A percentile compares a stretch with the other conserved stretches of the same genome.
Conservation (phyloP, 1,140 invertebrate genomes). For the Papilio polytes region DNA sequence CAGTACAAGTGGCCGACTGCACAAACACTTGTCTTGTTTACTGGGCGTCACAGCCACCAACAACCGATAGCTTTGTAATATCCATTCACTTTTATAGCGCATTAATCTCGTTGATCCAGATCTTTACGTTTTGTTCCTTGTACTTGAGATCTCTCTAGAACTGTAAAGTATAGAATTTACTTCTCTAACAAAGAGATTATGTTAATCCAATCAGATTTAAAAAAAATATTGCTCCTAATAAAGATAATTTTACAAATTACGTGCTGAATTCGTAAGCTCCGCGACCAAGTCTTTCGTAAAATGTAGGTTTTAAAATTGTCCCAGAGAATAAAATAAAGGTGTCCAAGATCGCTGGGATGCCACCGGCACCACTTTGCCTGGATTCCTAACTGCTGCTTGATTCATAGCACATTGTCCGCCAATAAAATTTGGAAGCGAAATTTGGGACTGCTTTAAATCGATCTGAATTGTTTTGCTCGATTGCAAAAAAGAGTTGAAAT, state of each 20-base stretch:
- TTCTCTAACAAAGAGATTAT: no score
- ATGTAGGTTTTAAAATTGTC: not conserved
- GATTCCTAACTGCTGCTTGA: conserved; percentile 21
- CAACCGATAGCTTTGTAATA: not conserved
- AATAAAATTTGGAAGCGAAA: not conserved
- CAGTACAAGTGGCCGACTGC: not conserved
- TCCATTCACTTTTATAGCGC: not conserved
- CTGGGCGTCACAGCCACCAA: not conserved
- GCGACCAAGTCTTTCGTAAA: not conserved
- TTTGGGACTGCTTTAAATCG: conserved; percentile 14
- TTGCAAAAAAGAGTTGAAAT: not conserved
- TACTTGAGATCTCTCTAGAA: not conserved
- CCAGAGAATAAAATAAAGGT: not conserved
- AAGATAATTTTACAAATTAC: no score
- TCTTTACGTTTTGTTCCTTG: not conserved
- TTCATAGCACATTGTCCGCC: conserved; percentile 10
- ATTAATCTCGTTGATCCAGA: not conserved
- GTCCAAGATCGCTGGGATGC: conserved; percentile 4
- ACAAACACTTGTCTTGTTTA: conserved; percentile 20
- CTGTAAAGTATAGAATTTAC: not conserved
- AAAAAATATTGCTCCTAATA: not conserved
- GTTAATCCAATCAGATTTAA: not conserved
- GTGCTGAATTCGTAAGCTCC: no score
- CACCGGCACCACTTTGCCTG: conserved; percentile 22
- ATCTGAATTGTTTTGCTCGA: not conserved